Evolutionary conservation across 2,797 vertebrate genomes (phyloP).

Genomic region (Halcyon chelicuti): DNA sequence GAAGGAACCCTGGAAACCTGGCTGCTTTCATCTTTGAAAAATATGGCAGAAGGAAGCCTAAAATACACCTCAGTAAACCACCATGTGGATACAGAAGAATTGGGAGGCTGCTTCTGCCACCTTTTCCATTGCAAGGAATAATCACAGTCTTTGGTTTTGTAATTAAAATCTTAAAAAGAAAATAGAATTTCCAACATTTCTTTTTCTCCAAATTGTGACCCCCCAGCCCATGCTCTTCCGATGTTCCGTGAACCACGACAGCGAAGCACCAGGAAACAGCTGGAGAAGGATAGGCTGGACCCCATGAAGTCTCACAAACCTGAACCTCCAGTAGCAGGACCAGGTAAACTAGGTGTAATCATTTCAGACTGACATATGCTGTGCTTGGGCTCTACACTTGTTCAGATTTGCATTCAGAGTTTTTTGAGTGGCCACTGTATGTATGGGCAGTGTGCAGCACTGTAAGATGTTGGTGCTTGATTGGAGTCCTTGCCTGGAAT

Average conservation of each 20-base stretch:
- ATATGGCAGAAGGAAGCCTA: background rate
- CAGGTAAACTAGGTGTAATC: constrained; percentile 82
- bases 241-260: constrained; percentile 98
- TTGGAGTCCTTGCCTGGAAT: background rate
- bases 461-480: background rate
- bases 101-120: background rate
- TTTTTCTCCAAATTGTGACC: constrained; percentile 23
- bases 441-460: background rate
- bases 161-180: background rate
- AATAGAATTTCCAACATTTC: background rate
- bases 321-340: constrained; percentile 95
- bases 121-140: background rate
- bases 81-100: background rate
- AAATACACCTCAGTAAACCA: background rate
- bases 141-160: background rate
- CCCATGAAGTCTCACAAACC: constrained; percentile 97
- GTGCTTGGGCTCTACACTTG: background rate
- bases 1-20: background rate
- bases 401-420: background rate
- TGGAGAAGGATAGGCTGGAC: constrained; percentile 96
- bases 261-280: constrained; percentile 94
- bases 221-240: constrained; percentile 92
- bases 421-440: background rate
- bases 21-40: background rate
- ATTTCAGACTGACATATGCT: accelerated